These are phyloP conservation scores for Heliconius ismenius DNA, from an alignment of 2,888 invertebrate genomes.

Conservation along the genomic window DNA sequence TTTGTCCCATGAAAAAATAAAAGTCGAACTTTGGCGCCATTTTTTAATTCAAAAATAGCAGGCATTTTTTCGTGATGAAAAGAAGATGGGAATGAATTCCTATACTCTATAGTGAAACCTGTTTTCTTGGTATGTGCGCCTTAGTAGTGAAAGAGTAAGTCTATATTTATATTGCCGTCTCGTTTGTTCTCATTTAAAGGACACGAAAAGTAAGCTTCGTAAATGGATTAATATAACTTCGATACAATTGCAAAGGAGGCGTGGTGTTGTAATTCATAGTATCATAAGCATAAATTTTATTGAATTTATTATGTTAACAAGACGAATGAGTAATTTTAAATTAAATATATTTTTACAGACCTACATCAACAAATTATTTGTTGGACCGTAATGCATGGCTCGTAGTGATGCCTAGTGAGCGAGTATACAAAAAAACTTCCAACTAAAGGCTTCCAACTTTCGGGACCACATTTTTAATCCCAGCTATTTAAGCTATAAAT, in stretches of 20 bases:
- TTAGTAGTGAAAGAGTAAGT: constrained; percentile 49
- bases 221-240: constrained; percentile 24
- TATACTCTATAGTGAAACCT: constrained; percentile 76
- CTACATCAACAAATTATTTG: constrained; percentile 64
- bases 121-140: constrained; percentile 74
- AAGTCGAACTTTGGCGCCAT: constrained; percentile 60
- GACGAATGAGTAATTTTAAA: background rate
- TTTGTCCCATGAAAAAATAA: background rate
- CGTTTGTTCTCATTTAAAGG: constrained; percentile 50
- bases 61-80: constrained; percentile 43
- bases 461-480: constrained; percentile 69
- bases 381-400: constrained; percentile 53
- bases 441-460: constrained; percentile 67
- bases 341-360: constrained; percentile 53
- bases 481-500: constrained; percentile 67
- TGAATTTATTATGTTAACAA: background rate
- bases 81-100: constrained; percentile 58
- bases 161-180: constrained; percentile 51
- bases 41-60: constrained; percentile 49
- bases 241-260: constrained; percentile 5
- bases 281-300: background rate
- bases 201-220: constrained; percentile 30
- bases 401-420: constrained; percentile 49
- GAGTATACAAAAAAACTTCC: constrained; percentile 43
- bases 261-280: background rate